Base-by-base conservation (phyloP, 2,888 invertebrate genomes). In the Hirtodrosophila alboralis region DNA sequence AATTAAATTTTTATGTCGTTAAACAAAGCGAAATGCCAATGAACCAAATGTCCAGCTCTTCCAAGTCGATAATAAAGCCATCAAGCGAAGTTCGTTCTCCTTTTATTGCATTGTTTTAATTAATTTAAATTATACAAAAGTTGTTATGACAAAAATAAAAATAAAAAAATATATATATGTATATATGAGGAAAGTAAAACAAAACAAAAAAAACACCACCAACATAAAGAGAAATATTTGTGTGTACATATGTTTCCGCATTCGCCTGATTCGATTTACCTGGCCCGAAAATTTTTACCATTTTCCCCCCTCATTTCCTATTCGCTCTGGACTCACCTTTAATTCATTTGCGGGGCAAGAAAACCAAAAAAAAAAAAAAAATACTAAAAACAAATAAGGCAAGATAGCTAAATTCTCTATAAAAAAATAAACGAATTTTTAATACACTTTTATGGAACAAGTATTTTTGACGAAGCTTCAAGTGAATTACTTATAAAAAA, bases 101-200 rank as follows among this genome's bases (percentile, higher is more conserved):
- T 62, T 78, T 84, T 77, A 81, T 75, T 72, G 72, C 79, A 66
- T 59, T 69, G 63, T 85, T 73, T 85, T 83, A 79, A 79, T 80
- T 80, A 75, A 84, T 80, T 85, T 85, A 85, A 80, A 79, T 83
- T 80, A 62, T 57, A 69, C 57, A 48, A 31, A 43, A 30, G 10
- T 30, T 16, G 34, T n/a, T 7, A 23, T 23, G 23, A 23, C 52
- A 33, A 28, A 28, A 45, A 43, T 9, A 30, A 28, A 5, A 34
- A 6, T 38, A 33, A 13, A 43, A 10, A 44, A 61, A 76, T 53
- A 56, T 43, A 58, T 60, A 36, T 64, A 48, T 28, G 26, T 37
- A 40, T 28, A n/a, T n/a, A n/a, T n/a, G n/a, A n/a, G n/a, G n/a
- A n/a, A n/a, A n/a, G n/a, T n/a, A 4, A 23, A 41, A 52, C 18